Conservation (phyloP, 2,797 vertebrate species). For the Chloroceryle amazona region DNA sequence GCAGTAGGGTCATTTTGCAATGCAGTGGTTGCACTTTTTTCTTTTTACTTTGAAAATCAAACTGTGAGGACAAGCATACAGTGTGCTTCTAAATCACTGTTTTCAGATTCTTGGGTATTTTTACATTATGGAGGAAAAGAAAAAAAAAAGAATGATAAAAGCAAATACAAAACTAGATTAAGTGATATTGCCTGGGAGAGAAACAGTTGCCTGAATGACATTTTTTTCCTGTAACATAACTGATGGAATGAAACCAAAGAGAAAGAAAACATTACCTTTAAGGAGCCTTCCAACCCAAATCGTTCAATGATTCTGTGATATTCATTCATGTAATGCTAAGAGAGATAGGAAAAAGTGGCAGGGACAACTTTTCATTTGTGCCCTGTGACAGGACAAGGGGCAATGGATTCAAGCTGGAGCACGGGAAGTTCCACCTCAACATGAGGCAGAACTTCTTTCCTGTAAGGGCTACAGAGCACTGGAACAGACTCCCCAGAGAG, state of each 20-base stretch:
- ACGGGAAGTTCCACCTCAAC: too few relatives aligned
- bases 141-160: not conserved
- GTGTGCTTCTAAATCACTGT: not conserved
- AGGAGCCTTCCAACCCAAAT: too few relatives aligned
- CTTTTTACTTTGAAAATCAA: not conserved
- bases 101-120: not conserved
- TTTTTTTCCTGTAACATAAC: not conserved
- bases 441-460: too few relatives aligned
- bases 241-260: not conserved
- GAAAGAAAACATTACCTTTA: not conserved
- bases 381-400: too few relatives aligned
- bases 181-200: not conserved
- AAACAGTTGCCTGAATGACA: not conserved
- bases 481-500: too few relatives aligned
- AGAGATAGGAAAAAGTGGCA: not conserved
- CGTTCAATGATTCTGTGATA: not conserved
- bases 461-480: too few relatives aligned
- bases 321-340: conserved; percentile 6
- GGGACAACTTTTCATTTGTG: too few relatives aligned
- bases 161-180: not conserved
- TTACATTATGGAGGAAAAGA: not conserved
- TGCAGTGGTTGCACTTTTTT: not conserved
- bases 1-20: not conserved
- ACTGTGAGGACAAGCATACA: not conserved
- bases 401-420: too few relatives aligned